phyloP scores from a whole-genome alignment of 2,888 invertebrate species.

The Oxycera nigricornis region DNA sequence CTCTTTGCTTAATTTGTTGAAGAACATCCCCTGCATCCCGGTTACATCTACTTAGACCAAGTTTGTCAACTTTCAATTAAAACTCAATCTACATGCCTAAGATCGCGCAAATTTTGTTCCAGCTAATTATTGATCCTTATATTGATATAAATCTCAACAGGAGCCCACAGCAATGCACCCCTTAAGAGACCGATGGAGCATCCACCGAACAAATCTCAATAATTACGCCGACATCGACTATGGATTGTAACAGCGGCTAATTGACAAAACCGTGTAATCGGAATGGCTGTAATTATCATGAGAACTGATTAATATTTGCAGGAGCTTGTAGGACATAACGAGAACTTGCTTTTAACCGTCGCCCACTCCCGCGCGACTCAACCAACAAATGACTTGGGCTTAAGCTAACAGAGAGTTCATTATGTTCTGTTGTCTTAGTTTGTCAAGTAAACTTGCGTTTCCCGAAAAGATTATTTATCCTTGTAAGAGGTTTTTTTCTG shows the following conservation, averaged over 20 bases:
- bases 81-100: too few relatives aligned
- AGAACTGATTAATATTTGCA: constrained; percentile 35
- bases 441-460: constrained; percentile 38
- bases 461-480: constrained; percentile 39
- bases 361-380: not conserved
- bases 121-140: too few relatives aligned
- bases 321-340: constrained; percentile 9
- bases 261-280: constrained; percentile 3
- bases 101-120: too few relatives aligned
- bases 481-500: constrained; percentile 40
- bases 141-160: too few relatives aligned
- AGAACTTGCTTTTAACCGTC: not conserved
- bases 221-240: constrained; percentile 2
- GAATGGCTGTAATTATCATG: constrained; percentile 20
- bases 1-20: too few relatives aligned
- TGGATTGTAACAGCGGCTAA: not conserved
- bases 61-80: too few relatives aligned
- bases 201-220: not conserved
- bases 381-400: constrained; percentile 25
- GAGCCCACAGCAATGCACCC: too few relatives aligned
- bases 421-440: constrained; percentile 41
- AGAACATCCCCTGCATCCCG: too few relatives aligned
- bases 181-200: too few relatives aligned
- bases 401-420: constrained; percentile 38
- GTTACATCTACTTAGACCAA: too few relatives aligned